Conservation (phyloP, 2,797 vertebrate species). For the Sylvia borin region DNA sequence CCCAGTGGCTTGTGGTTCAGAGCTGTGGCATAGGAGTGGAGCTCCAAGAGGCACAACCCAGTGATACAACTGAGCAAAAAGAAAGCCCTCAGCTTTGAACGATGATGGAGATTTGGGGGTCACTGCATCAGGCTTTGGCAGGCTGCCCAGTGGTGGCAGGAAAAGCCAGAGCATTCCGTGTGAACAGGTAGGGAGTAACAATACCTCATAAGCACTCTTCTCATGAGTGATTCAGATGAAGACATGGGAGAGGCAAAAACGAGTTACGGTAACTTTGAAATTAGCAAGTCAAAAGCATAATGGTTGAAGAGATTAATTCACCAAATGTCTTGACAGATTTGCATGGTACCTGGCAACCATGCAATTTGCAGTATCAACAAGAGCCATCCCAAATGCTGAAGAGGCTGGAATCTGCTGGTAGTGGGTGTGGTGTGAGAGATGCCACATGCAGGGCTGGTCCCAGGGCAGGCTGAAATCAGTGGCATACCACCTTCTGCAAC, state of each 20-base stretch:
- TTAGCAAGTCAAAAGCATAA: conserved; percentile 11
- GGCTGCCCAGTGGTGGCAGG: background rate
- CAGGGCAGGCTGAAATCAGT: background rate
- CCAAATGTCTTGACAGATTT: background rate
- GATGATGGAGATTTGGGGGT: background rate
- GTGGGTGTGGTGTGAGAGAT: background rate
- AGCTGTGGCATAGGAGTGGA: background rate
- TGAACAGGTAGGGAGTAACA: conserved; percentile 34
- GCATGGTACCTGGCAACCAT: background rate
- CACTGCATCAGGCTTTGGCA: background rate
- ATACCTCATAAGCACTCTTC: background rate
- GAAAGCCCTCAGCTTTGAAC: background rate
- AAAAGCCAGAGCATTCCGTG: background rate
- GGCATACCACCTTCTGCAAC: accelerated
- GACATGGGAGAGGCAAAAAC: conserved; percentile 9
- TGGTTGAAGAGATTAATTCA: conserved; percentile 40
- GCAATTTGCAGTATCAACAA: background rate
- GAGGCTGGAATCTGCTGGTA: background rate
- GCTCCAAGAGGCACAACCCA: background rate
- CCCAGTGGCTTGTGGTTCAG: background rate
- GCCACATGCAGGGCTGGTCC: background rate
- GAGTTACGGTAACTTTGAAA: background rate
- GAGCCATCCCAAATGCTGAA: background rate
- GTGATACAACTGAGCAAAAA: background rate
- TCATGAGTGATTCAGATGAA: conserved; percentile 41